Evolutionary conservation across 37 sponge, comb jelly and placozoan genomes (phyloP).

Genomic region (Tethya wilhelma): DNA sequence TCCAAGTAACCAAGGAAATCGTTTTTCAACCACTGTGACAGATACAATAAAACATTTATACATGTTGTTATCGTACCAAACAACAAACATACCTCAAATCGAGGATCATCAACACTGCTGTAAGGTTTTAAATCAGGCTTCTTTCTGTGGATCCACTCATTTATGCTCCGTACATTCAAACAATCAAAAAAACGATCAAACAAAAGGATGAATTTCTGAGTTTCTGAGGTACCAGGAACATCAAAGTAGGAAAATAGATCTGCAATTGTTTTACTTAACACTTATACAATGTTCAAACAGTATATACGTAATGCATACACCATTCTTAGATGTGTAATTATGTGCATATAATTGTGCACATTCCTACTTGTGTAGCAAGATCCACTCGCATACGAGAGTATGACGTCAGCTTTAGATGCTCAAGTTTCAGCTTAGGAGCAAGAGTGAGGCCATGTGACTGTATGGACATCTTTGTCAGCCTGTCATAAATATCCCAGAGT

Average conservation of each 20-base stretch:
- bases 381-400: constrained; percentile 55
- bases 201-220: constrained; percentile 7
- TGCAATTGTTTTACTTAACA: constrained; percentile 41
- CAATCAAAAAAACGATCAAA: constrained; percentile 26
- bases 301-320: background rate
- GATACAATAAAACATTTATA: too few relatives aligned
- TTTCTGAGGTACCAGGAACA: constrained; percentile 4
- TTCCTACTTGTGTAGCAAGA: too few relatives aligned
- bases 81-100: background rate
- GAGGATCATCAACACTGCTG: background rate
- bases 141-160: background rate
- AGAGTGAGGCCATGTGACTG: constrained; percentile 22
- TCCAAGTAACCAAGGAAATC: constrained; percentile 32
- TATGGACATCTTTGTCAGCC: background rate
- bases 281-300: constrained; percentile 19
- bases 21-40: constrained; percentile 27
- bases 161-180: constrained; percentile 7
- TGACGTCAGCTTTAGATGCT: constrained; percentile 36
- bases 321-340: background rate
- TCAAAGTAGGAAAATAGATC: constrained; percentile 16
- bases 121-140: constrained; percentile 28
- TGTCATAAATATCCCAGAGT: constrained; percentile 15
- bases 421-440: constrained; percentile 32
- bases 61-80: background rate
- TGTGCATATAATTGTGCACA: background rate